A percentile compares a stretch with the other conserved stretches of the same genome.
Conservation (phyloP, 1,140 invertebrate species). For the Apis mellifera region Amel_HAv3.1 CM009941.2:1312501-1313000, state of each 20-base stretch:
- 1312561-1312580: no score
- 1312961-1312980: neutral
- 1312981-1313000: no score
- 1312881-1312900: constrained; percentile 84
- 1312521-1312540: neutral
- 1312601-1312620: no score
- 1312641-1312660: neutral
- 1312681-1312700: constrained; percentile 89
- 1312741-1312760: constrained; percentile 89
- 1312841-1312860: constrained; percentile 77
- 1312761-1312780: constrained; percentile 86
- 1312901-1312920: constrained; percentile 84
- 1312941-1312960: neutral
- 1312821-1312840: constrained; percentile 86
- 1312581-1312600: no score
- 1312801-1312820: constrained; percentile 86
- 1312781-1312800: constrained; percentile 89
- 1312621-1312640: no score
- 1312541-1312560: neutral
- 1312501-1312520: constrained; percentile 53
- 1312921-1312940: constrained; percentile 2
- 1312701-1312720: constrained; percentile 82
- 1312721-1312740: constrained; percentile 79
- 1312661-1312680: constrained; percentile 86
- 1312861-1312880: constrained; percentile 83